phyloP scores from a whole-genome alignment of 2,888 invertebrate genomes.

The Tenthredo livida region DNA sequence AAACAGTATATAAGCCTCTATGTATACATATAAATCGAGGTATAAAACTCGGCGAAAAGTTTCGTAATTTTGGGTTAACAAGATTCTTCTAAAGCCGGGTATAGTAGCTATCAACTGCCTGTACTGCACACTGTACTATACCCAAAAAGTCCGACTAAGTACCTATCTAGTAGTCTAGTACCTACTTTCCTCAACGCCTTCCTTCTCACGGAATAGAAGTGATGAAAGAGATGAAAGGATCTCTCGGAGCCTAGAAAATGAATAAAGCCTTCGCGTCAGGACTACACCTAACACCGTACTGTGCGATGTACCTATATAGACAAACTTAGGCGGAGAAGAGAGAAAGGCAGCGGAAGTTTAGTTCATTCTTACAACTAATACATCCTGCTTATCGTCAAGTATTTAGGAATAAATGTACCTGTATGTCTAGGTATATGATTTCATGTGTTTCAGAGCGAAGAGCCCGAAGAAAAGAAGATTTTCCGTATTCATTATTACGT shows the following conservation, averaged over 20 bases:
- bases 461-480: background rate
- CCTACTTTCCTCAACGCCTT: background rate
- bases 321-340: background rate
- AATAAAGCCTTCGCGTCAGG: background rate
- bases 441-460: background rate
- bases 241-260: conserved; percentile 11
- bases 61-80: conserved; percentile 30
- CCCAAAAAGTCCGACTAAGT: background rate
- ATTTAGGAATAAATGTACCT: background rate
- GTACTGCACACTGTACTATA: background rate
- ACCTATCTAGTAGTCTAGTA: background rate
- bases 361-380: conserved; percentile 3
- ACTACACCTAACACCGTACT: background rate
- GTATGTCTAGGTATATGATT: background rate
- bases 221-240: conserved; percentile 40
- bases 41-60: conserved; percentile 11
- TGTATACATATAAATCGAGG: background rate
- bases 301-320: background rate
- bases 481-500: background rate
- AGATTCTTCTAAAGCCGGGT: conserved; percentile 15
- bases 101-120: conserved; percentile 11
- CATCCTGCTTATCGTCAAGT: background rate
- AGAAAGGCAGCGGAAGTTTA: background rate
- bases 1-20: background rate
- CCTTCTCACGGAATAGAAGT: background rate